A percentile compares a stretch with the other conserved stretches of the same genome.
Conservation (phyloP, 1,140 invertebrate genomes). For the Linepithema humile region DNA sequence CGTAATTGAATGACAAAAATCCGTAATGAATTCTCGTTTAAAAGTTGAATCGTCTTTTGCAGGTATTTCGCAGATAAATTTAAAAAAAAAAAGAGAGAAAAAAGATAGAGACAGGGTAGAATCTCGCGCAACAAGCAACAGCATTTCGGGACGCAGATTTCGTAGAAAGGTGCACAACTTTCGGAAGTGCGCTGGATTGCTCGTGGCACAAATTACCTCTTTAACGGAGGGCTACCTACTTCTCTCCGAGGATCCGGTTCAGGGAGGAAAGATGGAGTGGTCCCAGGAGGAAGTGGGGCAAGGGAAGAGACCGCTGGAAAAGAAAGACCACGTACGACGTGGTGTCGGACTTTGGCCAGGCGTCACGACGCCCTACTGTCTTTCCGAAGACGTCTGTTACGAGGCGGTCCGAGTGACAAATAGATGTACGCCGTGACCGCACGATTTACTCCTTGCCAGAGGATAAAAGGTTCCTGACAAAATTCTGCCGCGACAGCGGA, state of each 20-base stretch:
- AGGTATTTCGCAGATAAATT: not conserved
- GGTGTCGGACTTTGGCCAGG: constrained; percentile 51
- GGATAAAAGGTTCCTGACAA: constrained; percentile 73
- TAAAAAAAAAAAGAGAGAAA: not conserved
- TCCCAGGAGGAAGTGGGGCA: constrained; percentile 65
- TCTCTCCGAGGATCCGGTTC: constrained; percentile 61
- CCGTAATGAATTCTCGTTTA: not conserved
- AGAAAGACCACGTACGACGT: constrained; percentile 69
- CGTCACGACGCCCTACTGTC: constrained; percentile 57
- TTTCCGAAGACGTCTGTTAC: constrained; percentile 57
- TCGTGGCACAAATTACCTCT: constrained; percentile 77
- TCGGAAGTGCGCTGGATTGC: constrained; percentile 60
- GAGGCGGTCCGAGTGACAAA: constrained; percentile 72
- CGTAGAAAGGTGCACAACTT: constrained; percentile 59
- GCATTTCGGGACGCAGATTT: not conserved
- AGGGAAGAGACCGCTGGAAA: constrained; percentile 52
- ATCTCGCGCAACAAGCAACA: constrained; percentile 19
- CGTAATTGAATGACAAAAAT: not conserved
- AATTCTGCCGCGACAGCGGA: constrained; percentile 69
- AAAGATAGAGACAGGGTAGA: not conserved
- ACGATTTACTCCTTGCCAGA: constrained; percentile 68
- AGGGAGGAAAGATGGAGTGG: constrained; percentile 75
- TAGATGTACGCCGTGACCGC: constrained; percentile 71
- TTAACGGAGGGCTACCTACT: constrained; percentile 75
- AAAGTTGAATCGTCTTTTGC: not conserved